Evolutionary conservation across 2,113 vertebrate species (phyloP).

Genomic region (Campylorhamphus procurvoides): DNA sequence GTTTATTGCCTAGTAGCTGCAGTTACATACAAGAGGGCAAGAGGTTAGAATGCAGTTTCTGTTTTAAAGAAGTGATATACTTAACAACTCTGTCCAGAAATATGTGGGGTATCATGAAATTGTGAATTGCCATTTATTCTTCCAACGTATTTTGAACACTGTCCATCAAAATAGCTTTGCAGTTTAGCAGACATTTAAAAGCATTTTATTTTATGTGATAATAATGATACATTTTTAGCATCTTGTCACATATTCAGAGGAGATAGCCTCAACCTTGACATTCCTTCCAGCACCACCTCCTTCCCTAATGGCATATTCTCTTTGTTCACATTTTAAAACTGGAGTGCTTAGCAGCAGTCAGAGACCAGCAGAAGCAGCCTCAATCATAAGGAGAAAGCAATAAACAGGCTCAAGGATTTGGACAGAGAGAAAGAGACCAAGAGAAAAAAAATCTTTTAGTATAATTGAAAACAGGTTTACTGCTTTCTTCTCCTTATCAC

Average conservation of each 20-base stretch:
- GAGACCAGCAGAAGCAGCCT: conserved; percentile 39
- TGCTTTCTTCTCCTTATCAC: conserved; percentile 14
- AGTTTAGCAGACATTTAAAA: conserved; percentile 41
- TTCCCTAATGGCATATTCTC: conserved; percentile 17
- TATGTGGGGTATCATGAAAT: neutral
- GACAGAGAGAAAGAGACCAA: neutral
- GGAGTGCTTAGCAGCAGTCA: conserved; percentile 39
- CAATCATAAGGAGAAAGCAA: conserved; percentile 43
- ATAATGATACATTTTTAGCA: neutral
- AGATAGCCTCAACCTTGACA: conserved; percentile 31
- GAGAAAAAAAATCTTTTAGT: neutral
- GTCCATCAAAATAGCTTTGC: neutral
- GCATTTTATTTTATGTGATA: neutral
- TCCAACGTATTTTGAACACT: neutral
- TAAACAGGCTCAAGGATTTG: conserved; percentile 42
- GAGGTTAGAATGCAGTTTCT: neutral
- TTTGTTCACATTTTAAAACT: conserved; percentile 56
- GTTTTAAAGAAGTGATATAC: neutral
- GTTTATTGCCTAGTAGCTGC: neutral
- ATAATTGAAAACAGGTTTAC: conserved; percentile 13
- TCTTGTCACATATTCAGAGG: conserved; percentile 5
- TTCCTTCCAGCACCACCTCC: neutral
- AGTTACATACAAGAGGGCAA: neutral
- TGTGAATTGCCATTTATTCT: neutral
- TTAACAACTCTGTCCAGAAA: neutral